phyloP scores from a whole-genome alignment of 1,140 invertebrate species.

The Diorhabda sublineata region DNA sequence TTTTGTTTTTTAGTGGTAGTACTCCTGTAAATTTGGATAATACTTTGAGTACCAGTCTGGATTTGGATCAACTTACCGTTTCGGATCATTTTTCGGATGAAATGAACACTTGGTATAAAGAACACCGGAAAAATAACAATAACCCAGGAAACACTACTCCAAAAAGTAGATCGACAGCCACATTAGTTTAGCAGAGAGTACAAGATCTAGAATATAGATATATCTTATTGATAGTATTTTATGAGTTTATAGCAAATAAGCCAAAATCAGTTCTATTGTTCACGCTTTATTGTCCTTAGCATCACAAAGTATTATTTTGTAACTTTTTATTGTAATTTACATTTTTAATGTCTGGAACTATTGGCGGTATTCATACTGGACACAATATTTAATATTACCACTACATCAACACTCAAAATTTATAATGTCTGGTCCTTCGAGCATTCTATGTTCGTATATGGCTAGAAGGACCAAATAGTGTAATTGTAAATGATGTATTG shows the following conservation, averaged over 20 bases:
- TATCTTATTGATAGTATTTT: neutral
- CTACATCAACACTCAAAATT: no score
- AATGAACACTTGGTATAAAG: constrained; percentile 45
- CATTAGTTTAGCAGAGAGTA: constrained; percentile 37
- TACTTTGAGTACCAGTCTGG: constrained; percentile 34
- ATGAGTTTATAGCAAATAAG: neutral
- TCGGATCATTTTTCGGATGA: constrained; percentile 42
- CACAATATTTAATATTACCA: no score
- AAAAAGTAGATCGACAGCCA: constrained; percentile 39
- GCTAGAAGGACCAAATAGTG: no score
- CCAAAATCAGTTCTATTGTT: neutral
- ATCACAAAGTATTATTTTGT: no score
- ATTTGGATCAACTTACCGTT: constrained; percentile 35
- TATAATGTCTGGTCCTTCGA: no score
- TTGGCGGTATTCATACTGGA: no score
- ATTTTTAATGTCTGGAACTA: neutral
- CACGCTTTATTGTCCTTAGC: neutral
- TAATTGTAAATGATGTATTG: neutral
- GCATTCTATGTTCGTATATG: no score
- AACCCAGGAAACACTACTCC: constrained; percentile 17
- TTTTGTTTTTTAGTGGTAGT: constrained; percentile 15
- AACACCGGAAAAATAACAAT: constrained; percentile 37
- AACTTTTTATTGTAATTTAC: neutral
- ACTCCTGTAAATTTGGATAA: constrained; percentile 23
- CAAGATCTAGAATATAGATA: neutral